Base-by-base conservation (phyloP, 2,888 invertebrate species). In the Dione juno region DNA sequence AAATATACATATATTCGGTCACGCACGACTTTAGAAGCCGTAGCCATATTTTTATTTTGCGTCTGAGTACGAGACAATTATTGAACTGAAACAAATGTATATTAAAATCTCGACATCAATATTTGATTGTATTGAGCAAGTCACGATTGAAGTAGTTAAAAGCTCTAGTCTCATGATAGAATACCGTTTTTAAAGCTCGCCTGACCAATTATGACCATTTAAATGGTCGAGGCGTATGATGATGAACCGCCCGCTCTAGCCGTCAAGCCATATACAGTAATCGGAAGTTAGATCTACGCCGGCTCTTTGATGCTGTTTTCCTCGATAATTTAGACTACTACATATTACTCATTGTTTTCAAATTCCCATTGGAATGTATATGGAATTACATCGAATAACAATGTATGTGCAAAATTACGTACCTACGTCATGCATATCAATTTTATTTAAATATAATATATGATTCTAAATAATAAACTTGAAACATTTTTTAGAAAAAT, bases 181-280 rank as follows among this genome's bases (percentile, higher is more conserved):
- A 80, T 82, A 80, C 80, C 82, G 84, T 84, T 85, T 84, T 86
- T 85, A 84, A 86, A 84, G 83, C 80, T 78, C 81, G 79, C 80
- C 83, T 79, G 78, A 86, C 88, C 91, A 92, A 91, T 91, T 90
- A 91, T 88, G 88, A 88, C 86, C 88, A 89, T 89, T 90, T 89
- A 88, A 90, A 87, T 84, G 83, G 83, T 77, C 79, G 77, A 79
- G 79, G 78, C 85, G 83, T 87, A 89, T 88, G 88, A 89, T 88
- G 88, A 89, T 82, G 85, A 84, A 83, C 84, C 81, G 85, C 79
- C 81, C 78, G 77, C 82, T 77, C 83, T 83, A 81, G 84, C 82
- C 82, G 85, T 89, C 88, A 88, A 78, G 70, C 92, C 92, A 82
- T 91, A 81, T 92, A 90, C 78, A 90, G 92, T 82, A 87, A 89